phyloP scores from a whole-genome alignment of 2,113 vertebrate species.

The Trogon melanurus region DNA sequence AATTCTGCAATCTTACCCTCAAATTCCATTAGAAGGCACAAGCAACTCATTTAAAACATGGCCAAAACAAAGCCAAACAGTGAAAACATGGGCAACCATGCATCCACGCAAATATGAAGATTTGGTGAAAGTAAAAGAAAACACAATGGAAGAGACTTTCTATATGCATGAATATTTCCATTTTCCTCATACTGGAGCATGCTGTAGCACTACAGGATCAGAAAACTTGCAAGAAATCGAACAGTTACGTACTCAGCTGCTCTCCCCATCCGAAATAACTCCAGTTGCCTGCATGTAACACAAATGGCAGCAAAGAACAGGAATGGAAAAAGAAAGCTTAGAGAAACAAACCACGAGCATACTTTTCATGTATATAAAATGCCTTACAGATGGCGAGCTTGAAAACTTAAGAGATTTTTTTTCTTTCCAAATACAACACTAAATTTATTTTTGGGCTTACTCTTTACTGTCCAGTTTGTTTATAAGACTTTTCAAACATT shows the following conservation, averaged over 20 bases:
- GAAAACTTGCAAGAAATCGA: constrained; percentile 65
- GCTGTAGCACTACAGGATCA: constrained; percentile 65
- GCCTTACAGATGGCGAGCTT: not conserved
- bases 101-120: not conserved
- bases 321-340: constrained; percentile 73
- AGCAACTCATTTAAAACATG: not conserved
- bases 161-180: constrained; percentile 75
- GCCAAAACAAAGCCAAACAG: not conserved
- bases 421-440: not conserved
- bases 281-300: constrained; percentile 91
- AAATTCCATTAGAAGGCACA: not conserved
- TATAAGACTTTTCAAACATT: not conserved
- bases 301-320: constrained; percentile 79
- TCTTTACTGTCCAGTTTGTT: not conserved
- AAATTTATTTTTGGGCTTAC: not conserved
- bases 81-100: not conserved
- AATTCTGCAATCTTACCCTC: not conserved
- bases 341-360: constrained; percentile 50
- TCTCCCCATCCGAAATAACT: constrained; percentile 97
- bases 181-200: constrained; percentile 56
- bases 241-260: constrained; percentile 91
- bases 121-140: not conserved
- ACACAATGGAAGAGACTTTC: not conserved
- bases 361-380: constrained; percentile 17
- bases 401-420: not conserved